Conservation (phyloP, 1,140 invertebrate genomes). For the Saccostrea glomerata region DNA sequence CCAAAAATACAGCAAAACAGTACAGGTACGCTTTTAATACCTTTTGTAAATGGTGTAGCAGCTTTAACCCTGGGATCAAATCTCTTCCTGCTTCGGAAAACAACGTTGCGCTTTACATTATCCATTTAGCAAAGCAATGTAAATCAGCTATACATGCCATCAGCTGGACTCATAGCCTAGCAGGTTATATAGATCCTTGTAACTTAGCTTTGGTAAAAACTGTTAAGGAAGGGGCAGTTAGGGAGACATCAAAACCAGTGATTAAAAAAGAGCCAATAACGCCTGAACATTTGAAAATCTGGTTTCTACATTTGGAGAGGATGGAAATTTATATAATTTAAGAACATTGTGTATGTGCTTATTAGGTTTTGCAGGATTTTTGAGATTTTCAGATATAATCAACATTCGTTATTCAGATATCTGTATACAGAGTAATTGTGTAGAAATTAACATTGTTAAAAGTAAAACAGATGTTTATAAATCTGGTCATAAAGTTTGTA, state of each 20-base stretch:
- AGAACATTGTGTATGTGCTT: no score
- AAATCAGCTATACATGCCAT: constrained; percentile 17
- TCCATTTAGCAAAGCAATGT: constrained; percentile 36
- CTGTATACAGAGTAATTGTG: background rate
- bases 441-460: constrained; percentile 45
- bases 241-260: no score
- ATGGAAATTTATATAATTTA: background rate
- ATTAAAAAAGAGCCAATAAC: no score
- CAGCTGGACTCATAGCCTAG: constrained; percentile 25
- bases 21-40: constrained; percentile 44
- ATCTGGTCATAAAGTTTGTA: constrained; percentile 44
- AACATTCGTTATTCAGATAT: constrained; percentile 45
- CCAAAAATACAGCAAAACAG: constrained; percentile 36
- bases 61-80: background rate
- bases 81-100: constrained; percentile 33
- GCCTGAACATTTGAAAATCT: background rate
- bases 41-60: constrained; percentile 43
- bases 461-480: constrained; percentile 52
- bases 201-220: background rate
- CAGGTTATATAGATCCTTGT: constrained; percentile 37
- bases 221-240: constrained; percentile 6
- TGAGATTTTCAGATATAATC: constrained; percentile 40
- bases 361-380: constrained; percentile 35
- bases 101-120: constrained; percentile 32
- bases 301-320: background rate